These are phyloP conservation scores for Planiliza haematocheilus DNA, from an alignment of 2,113 vertebrate genomes.

Conservation along the genomic window DNA sequence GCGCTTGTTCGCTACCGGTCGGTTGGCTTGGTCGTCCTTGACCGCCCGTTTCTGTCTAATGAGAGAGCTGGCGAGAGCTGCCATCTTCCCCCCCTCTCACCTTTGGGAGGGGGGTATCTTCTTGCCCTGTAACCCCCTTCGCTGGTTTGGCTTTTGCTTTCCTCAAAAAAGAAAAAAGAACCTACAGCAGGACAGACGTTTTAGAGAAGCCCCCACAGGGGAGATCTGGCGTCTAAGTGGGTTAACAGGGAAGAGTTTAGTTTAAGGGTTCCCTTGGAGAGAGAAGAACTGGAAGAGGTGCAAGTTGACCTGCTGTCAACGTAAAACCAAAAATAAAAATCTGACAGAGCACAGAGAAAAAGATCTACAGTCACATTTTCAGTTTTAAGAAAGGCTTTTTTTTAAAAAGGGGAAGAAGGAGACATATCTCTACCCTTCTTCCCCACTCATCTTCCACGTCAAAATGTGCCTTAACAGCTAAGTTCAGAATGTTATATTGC, in stretches of 20 bases:
- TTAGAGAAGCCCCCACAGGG: constrained; percentile 59
- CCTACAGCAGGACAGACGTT: constrained; percentile 48
- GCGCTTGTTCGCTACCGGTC: constrained; percentile 87
- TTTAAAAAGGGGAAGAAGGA: constrained; percentile 43
- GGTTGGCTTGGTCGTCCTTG: constrained; percentile 87
- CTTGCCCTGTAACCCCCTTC: constrained; percentile 57
- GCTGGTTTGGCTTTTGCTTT: constrained; percentile 50
- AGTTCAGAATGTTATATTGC: constrained; percentile 59
- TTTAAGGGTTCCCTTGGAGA: constrained; percentile 72
- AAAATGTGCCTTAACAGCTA: constrained; percentile 47
- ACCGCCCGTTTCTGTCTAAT: constrained; percentile 93
- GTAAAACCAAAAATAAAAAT: constrained; percentile 51
- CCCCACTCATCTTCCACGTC: constrained; percentile 68
- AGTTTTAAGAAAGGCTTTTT: constrained; percentile 29
- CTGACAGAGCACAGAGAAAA: constrained; percentile 42
- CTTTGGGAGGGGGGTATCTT: constrained; percentile 78
- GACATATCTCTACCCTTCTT: constrained; percentile 65
- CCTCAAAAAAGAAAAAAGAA: constrained; percentile 43
- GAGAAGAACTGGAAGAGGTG: constrained; percentile 48
- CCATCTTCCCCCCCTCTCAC: constrained; percentile 87
- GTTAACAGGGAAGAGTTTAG: constrained; percentile 75
- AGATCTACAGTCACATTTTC: constrained; percentile 70
- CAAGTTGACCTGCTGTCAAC: constrained; percentile 71
- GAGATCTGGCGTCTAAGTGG: constrained; percentile 58
- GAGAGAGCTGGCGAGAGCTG: constrained; percentile 91